Percentiles rank a stretch among this genome's conserved stretches.
Evolutionary conservation across 2,888 invertebrate genomes (phyloP).

Genomic region (Stictocephala bisonia): DNA sequence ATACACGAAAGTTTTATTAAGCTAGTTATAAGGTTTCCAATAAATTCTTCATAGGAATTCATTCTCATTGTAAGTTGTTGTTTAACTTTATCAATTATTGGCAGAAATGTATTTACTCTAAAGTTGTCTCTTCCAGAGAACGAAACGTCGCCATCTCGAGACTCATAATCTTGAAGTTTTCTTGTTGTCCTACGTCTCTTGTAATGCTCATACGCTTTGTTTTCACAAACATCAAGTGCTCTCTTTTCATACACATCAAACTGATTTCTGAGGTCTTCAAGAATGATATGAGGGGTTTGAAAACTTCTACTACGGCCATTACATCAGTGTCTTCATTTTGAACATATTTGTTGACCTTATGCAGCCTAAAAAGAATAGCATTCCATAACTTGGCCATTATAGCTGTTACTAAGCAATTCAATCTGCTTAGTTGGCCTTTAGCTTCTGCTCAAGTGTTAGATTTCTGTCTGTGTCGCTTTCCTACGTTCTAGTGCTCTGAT

Average conservation of each 20-base stretch:
- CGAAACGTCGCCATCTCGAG: not conserved
- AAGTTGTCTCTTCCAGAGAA: conserved; percentile 7
- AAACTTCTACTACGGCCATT: conserved; percentile 4
- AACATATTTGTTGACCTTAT: conserved; percentile 18
- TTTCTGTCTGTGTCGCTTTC: conserved; percentile 18
- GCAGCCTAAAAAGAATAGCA: conserved; percentile 10
- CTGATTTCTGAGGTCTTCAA: conserved; percentile 19
- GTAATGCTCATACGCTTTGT: conserved; percentile 4
- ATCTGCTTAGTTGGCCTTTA: conserved; percentile 12
- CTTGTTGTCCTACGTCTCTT: not conserved
- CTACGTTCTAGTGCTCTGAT: conserved; percentile 8
- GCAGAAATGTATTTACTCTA: conserved; percentile 13
- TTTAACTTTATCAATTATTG: not conserved
- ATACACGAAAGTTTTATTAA: not conserved
- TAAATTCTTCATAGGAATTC: not conserved
- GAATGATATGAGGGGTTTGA: not conserved
- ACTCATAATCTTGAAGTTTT: conserved; percentile 17
- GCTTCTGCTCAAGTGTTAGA: conserved; percentile 10
- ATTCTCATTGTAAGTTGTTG: not conserved
- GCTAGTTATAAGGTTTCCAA: not conserved
- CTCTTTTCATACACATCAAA: conserved; percentile 15
- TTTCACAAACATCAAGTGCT: conserved; percentile 20
- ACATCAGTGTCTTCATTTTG: conserved; percentile 20
- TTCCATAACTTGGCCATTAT: not conserved
- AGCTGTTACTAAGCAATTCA: conserved; percentile 9